Percentiles rank a stretch among this genome's conserved stretches.
phyloP scores from a whole-genome alignment of 2,113 vertebrate species.

The Phyllostomus discolor region DNA sequence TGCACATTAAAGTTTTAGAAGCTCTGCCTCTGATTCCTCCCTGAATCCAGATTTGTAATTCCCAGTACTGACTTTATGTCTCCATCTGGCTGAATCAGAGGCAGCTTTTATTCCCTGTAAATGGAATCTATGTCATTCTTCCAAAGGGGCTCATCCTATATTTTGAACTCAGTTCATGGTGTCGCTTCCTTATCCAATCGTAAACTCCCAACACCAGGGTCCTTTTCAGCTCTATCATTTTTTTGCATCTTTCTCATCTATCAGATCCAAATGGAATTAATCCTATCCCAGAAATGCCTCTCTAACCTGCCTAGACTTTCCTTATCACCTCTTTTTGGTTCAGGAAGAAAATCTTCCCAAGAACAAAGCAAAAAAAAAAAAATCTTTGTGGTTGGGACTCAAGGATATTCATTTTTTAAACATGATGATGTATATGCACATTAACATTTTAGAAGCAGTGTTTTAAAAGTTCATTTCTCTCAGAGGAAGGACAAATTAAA shows the following conservation, averaged over 20 bases:
- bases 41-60: neutral
- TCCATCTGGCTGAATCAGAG: neutral
- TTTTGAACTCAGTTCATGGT: slow-evolving; percentile 1
- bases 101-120: neutral
- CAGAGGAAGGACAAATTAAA: neutral
- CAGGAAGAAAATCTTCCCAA: neutral
- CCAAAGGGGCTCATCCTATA: neutral
- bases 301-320: no score
- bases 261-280: neutral
- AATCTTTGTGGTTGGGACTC: neutral
- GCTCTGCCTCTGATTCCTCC: neutral
- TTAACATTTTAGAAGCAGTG: neutral
- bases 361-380: neutral
- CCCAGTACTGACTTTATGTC: neutral
- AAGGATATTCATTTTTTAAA: neutral
- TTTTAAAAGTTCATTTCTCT: slow-evolving; percentile 1
- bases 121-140: neutral
- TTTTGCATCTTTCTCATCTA: neutral
- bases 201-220: neutral
- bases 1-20: neutral
- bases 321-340: neutral
- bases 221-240: neutral
- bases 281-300: neutral
- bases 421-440: neutral
- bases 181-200: neutral